phyloP scores from a whole-genome alignment of 2,113 vertebrate species.

The Serilophus lunatus region DNA sequence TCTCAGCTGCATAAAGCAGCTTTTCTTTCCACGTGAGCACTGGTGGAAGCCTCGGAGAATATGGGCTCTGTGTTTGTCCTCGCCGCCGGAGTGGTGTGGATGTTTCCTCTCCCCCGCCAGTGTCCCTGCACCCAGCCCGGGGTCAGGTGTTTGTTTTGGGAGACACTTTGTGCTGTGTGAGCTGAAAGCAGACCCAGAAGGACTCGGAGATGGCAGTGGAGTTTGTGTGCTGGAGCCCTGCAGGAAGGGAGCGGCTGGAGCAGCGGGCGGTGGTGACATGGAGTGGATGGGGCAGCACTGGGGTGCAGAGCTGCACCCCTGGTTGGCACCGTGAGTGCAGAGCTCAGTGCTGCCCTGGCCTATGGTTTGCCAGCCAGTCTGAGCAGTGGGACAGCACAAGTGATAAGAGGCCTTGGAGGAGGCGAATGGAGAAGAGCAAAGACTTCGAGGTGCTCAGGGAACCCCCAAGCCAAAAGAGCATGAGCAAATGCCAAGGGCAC shows the following conservation, averaged over 20 bases:
- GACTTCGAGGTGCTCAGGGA: fast-evolving
- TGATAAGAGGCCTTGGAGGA: neutral
- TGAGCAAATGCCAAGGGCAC: fast-evolving
- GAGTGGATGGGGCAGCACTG: fast-evolving
- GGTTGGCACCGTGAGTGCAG: fast-evolving
- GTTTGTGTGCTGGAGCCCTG: neutral
- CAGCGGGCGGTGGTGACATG: fast-evolving
- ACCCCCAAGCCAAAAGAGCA: neutral
- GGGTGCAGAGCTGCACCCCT: neutral
- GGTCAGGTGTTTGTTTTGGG: neutral
- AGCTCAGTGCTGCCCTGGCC: neutral
- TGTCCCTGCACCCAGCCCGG: fast-evolving
- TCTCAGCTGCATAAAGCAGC: conserved; percentile 22
- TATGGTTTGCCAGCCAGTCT: neutral
- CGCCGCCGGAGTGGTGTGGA: neutral
- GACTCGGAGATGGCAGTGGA: neutral
- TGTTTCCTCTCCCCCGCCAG: neutral
- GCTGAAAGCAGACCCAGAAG: neutral
- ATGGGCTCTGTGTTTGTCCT: neutral
- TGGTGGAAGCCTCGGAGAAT: neutral
- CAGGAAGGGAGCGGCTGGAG: neutral
- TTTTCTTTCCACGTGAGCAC: neutral
- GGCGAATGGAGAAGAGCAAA: neutral
- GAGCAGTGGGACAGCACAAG: neutral
- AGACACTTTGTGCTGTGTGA: fast-evolving